Evolutionary conservation across 2,888 invertebrate species (phyloP), one percentile per base, ranked within the genome.

Genomic region (Caenorhabditis afra): DNA sequence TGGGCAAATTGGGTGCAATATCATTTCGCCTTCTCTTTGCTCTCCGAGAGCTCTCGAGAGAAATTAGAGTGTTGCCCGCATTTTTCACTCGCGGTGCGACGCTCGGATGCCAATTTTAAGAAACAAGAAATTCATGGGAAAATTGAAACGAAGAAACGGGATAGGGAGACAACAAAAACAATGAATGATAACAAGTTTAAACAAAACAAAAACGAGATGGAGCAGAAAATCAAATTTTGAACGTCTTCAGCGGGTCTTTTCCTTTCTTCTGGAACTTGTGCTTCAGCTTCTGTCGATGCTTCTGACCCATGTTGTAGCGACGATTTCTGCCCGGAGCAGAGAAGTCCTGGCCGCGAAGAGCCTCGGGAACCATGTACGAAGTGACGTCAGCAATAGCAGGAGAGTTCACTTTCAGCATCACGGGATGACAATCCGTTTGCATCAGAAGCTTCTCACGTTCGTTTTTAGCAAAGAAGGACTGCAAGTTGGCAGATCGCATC

Each of bases 291-390:
- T 82, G 65, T 20, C 81, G 55, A 55, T 78, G 71, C 65, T 76
- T 75, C 57, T 82, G 80, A 29, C 77, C 79, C 57, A 79, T 68
- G 39, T 83, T 80, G 55, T 79, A 79, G 3, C 65, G 62, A n/a
- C 71, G 76, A 35, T 68, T 66, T 29, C 50, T 80, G 50, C 66
- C 64, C 0, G 66, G 66, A 8, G 80, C 50, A 0, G 78, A 78
- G 68, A 79, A 83, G 57, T 86, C 84, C 68, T 79, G 79, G 44
- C 89, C 89, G 7, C 86, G 81, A 10, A 89, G 76, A 0, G 88
- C 84, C 68, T 89, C 87, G 16, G 89, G 89, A 10, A 89, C 87
- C 71, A 89, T 89, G 73, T 89, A 89, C 41, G 87, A 86, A 14
- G 89, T 86, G 5, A 89, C 89, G 59, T 89, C 88, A n/a, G 85